Evolutionary conservation across 2,113 vertebrate species (phyloP).

Genomic region (Poeciliopsis retropinna): DNA sequence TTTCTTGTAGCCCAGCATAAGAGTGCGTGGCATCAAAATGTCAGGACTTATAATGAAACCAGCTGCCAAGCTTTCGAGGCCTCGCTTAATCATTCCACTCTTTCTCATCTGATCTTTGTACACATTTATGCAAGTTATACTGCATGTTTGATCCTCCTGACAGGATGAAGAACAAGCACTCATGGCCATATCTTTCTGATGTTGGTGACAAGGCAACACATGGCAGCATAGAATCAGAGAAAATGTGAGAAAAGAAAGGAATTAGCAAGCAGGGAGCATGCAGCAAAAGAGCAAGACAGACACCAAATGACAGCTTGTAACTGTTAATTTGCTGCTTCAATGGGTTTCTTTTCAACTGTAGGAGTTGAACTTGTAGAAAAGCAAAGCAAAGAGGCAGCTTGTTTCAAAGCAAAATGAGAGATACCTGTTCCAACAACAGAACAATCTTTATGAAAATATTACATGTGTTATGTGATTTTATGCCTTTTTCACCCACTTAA

Average conservation of each 20-base stretch:
- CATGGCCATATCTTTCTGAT: slow-evolving; percentile 48
- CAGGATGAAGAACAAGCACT: slow-evolving; percentile 54
- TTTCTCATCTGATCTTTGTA: slow-evolving; percentile 61
- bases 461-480: not conserved
- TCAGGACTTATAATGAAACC: slow-evolving; percentile 24
- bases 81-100: slow-evolving; percentile 58
- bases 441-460: not conserved
- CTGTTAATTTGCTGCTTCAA: slow-evolving; percentile 29
- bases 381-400: slow-evolving; percentile 4
- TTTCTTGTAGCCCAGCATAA: slow-evolving; percentile 50
- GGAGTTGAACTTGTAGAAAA: slow-evolving; percentile 13
- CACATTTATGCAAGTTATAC: slow-evolving; percentile 38
- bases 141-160: slow-evolving; percentile 59
- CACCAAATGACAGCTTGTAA: slow-evolving; percentile 27
- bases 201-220: slow-evolving; percentile 31
- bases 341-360: slow-evolving; percentile 37
- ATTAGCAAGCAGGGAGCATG: slow-evolving; percentile 22
- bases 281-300: slow-evolving; percentile 16
- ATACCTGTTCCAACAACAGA: slow-evolving; percentile 8
- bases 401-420: slow-evolving; percentile 21
- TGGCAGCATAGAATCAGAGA: slow-evolving; percentile 7
- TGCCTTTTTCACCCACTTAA: not conserved
- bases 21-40: slow-evolving; percentile 41
- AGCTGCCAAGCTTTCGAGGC: slow-evolving; percentile 45
- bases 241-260: slow-evolving; percentile 6